A percentile compares a stretch with the other conserved stretches of the same genome.
Conservation (phyloP, 2,888 invertebrate species). For the Drosophila paramelanica region DNA sequence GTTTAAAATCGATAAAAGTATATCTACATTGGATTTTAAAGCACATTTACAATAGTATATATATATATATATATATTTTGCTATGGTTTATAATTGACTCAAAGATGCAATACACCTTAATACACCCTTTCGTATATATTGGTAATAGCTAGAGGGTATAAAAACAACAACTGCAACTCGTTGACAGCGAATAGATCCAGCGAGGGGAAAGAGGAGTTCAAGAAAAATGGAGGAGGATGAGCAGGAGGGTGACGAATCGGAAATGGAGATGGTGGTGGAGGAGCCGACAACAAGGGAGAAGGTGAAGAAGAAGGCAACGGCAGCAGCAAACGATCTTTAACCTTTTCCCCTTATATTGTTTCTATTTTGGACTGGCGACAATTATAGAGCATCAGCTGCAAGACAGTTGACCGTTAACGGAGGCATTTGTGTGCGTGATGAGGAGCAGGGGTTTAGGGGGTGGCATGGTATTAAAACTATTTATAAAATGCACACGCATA, state of each 20-base stretch:
- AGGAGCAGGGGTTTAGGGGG: not conserved
- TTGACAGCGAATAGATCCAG: conserved; percentile 1
- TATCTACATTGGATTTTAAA: too few species aligned
- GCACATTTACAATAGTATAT: too few species aligned
- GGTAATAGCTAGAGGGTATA: not conserved
- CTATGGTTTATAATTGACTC: too few species aligned
- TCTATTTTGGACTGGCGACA: conserved; percentile 44
- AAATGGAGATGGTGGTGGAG: too few species aligned
- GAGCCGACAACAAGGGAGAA: too few species aligned
- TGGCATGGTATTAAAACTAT: conserved; percentile 18
- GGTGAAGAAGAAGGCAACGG: too few species aligned
- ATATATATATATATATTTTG: too few species aligned
- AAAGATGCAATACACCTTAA: too few species aligned
- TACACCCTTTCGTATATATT: too few species aligned
- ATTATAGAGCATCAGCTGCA: conserved; percentile 43
- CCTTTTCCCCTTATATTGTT: conserved; percentile 25
- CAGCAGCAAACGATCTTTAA: conserved; percentile 40
- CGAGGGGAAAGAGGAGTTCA: too few species aligned
- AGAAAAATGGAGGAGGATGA: too few species aligned
- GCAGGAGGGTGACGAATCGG: not conserved
- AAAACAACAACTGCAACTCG: conserved; percentile 16
- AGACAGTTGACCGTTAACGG: conserved; percentile 49
- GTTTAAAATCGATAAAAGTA: too few species aligned
- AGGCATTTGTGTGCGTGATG: conserved; percentile 29
- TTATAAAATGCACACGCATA: conserved; percentile 19